Conservation (phyloP, 1,140 invertebrate genomes). For the Halyomorpha halys region DNA sequence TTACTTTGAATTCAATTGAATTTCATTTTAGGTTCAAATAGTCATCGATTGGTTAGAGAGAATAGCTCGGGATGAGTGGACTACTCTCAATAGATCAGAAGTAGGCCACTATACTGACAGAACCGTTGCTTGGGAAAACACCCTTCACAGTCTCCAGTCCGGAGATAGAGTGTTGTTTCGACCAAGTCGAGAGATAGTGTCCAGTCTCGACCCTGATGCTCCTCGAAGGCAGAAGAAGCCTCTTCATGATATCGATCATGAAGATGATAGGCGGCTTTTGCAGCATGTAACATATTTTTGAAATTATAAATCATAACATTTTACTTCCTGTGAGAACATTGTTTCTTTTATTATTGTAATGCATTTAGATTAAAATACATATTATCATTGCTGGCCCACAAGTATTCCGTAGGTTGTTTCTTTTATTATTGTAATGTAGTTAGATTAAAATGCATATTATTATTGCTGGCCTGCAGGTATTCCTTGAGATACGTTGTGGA, state of each 20-base stretch:
- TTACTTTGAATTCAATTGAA: not conserved
- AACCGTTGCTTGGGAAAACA: constrained; percentile 80
- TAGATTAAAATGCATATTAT: not conserved
- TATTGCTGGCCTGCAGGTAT: constrained; percentile 38
- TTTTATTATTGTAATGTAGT: too few species aligned
- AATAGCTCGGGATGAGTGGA: constrained; percentile 59
- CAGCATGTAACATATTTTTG: constrained; percentile 34
- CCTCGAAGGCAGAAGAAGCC: constrained; percentile 63
- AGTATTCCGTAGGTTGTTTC: too few species aligned
- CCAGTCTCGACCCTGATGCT: constrained; percentile 87
- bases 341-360: too few species aligned
- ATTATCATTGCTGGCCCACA: too few species aligned
- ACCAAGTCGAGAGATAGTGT: constrained; percentile 50
- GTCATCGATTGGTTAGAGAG: constrained; percentile 89
- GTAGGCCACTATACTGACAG: constrained; percentile 62
- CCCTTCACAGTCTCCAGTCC: constrained; percentile 64
- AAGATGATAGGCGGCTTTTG: constrained; percentile 72
- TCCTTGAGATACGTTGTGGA: constrained; percentile 72
- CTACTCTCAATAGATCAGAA: constrained; percentile 42
- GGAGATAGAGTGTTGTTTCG: constrained; percentile 41
- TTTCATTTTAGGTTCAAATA: constrained; percentile 49
- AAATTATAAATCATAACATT: not conserved
- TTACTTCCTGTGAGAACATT: too few species aligned
- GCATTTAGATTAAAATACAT: too few species aligned
- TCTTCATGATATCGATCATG: constrained; percentile 75